Percentiles rank a stretch among this genome's conserved stretches.
phyloP scores from a whole-genome alignment of 2,113 vertebrate species.

The Psilopogon haemacephalus region DNA sequence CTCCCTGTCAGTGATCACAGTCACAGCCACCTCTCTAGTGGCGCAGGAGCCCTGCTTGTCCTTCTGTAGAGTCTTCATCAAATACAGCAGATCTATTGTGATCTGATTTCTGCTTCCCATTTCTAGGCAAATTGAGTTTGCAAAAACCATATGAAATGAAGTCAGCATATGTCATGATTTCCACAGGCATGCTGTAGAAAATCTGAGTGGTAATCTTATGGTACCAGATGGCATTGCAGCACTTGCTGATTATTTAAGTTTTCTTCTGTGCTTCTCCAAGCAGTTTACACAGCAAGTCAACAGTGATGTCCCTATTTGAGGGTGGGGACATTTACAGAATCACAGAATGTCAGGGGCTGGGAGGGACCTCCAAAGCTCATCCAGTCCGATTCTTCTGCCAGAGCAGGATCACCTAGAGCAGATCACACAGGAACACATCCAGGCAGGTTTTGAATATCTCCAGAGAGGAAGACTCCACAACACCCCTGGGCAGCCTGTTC shows the following conservation, averaged over 20 bases:
- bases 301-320: background rate
- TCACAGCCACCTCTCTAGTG: background rate
- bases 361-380: too few species aligned
- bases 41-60: background rate
- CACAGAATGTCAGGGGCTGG: too few species aligned
- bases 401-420: too few species aligned
- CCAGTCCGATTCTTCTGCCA: too few species aligned
- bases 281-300: background rate
- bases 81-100: background rate
- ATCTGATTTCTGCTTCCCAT: background rate
- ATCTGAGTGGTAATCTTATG: background rate
- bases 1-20: background rate
- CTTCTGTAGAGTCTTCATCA: background rate
- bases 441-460: too few species aligned
- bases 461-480: too few species aligned
- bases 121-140: background rate
- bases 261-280: background rate
- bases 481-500: too few species aligned
- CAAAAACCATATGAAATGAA: background rate
- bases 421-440: too few species aligned
- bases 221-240: background rate
- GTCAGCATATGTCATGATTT: constrained; percentile 10
- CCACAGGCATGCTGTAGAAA: background rate
- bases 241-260: background rate
- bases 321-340: background rate